A percentile compares a stretch with the other conserved stretches of the same genome.
Conservation (phyloP, 2,888 invertebrate species). For the Temnothorax rugatulus region DNA sequence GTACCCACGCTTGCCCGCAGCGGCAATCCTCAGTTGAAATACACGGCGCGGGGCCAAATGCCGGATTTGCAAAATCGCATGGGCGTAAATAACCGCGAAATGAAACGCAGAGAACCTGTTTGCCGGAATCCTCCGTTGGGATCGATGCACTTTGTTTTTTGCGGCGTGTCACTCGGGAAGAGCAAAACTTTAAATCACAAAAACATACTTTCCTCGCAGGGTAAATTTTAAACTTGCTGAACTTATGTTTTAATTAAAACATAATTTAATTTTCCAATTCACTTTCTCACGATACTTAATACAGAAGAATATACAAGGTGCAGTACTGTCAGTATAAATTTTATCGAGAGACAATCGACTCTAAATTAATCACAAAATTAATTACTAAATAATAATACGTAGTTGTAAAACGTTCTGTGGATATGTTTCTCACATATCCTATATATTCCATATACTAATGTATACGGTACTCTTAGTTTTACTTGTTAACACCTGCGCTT, state of each 20-base stretch:
- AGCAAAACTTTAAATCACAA: conserved; percentile 26
- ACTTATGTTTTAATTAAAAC: neutral
- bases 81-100: conserved; percentile 76
- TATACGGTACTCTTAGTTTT: conserved; percentile 4
- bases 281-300: neutral
- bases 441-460: neutral
- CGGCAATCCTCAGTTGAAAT: conserved; percentile 68
- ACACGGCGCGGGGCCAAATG: conserved; percentile 66
- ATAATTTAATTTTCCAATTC: neutral
- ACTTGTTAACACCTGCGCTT: conserved; percentile 7
- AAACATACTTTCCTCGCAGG: neutral
- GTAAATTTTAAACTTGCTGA: conserved; percentile 13
- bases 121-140: conserved; percentile 66
- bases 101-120: conserved; percentile 71
- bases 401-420: neutral
- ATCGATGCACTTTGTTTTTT: conserved; percentile 65
- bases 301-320: neutral
- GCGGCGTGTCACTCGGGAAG: conserved; percentile 58
- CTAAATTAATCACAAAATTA: neutral
- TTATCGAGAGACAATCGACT: neutral
- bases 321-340: neutral
- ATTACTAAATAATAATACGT: neutral
- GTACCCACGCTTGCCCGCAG: conserved; percentile 60
- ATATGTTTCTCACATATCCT: neutral
- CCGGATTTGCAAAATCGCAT: conserved; percentile 73